Evolutionary conservation across 2,797 vertebrate genomes (phyloP).

Genomic region (Mormyrus hasselquistii): DNA sequence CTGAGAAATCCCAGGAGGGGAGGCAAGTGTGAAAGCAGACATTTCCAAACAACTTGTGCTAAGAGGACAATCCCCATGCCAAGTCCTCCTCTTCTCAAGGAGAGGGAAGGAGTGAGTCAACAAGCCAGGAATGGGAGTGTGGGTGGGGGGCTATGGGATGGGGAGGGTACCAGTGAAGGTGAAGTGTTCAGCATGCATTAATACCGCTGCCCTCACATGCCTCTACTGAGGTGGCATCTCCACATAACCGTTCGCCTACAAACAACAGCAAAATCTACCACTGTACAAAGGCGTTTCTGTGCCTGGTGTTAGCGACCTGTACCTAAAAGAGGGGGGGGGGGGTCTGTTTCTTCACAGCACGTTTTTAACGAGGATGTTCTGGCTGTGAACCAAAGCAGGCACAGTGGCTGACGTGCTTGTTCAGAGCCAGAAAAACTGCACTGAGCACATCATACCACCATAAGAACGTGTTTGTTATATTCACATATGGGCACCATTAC

Average conservation of each 20-base stretch:
- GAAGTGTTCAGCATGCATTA: background rate
- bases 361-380: conserved; percentile 25
- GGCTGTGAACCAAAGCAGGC: conserved; percentile 22
- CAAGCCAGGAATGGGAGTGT: background rate
- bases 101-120: conserved; percentile 25
- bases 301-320: conserved; percentile 32
- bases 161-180: background rate
- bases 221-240: background rate
- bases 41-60: background rate
- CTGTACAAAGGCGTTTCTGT: conserved; percentile 39
- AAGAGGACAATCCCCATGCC: background rate
- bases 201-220: background rate
- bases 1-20: background rate
- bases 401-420: conserved; percentile 2
- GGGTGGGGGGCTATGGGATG: background rate
- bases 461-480: conserved; percentile 8
- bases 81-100: background rate
- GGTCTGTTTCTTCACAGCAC: conserved; percentile 7
- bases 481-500: conserved; percentile 10
- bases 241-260: background rate
- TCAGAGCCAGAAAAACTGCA: conserved; percentile 7
- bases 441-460: background rate
- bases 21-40: conserved; percentile 17
- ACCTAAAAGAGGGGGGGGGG: conserved; percentile 21
- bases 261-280: conserved; percentile 12